phyloP scores from a whole-genome alignment of 2,113 vertebrate species.

The Azemiops feae region DNA sequence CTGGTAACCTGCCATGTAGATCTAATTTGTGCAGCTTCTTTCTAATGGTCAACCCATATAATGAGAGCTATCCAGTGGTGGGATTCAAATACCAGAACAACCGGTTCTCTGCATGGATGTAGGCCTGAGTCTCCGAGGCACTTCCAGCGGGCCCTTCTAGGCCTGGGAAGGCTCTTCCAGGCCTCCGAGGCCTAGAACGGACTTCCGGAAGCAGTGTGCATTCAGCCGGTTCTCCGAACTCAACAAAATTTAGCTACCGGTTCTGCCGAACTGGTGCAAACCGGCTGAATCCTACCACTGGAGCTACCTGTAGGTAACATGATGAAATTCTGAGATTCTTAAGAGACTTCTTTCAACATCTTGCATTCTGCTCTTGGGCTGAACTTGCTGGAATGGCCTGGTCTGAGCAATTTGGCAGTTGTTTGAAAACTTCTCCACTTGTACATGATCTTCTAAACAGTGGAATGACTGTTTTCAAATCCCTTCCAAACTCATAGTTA shows the following conservation, averaged over 20 bases:
- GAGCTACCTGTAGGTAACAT: neutral
- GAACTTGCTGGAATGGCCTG: neutral
- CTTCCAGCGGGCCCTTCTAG: too few species aligned
- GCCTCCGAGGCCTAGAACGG: too few species aligned
- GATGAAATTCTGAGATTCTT: neutral
- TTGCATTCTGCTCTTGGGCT: neutral
- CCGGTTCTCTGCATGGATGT: too few species aligned
- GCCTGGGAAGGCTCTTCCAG: too few species aligned
- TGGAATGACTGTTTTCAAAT: neutral
- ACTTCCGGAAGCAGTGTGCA: too few species aligned
- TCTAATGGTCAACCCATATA: neutral
- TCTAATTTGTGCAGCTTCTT: neutral
- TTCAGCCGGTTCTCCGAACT: too few species aligned
- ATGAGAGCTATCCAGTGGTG: neutral
- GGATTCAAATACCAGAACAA: too few species aligned
- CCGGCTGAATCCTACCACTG: too few species aligned
- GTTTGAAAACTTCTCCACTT: neutral
- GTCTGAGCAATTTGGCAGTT: neutral
- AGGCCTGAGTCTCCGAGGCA: too few species aligned
- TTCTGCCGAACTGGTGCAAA: too few species aligned
- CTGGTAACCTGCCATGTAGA: neutral
- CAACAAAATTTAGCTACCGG: too few species aligned
- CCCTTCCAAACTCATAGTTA: neutral
- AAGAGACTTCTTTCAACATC: neutral
- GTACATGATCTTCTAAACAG: neutral